These are phyloP conservation scores for Malthinus flaveolus DNA, from an alignment of 2,888 invertebrate species.

Conservation along the genomic window DNA sequence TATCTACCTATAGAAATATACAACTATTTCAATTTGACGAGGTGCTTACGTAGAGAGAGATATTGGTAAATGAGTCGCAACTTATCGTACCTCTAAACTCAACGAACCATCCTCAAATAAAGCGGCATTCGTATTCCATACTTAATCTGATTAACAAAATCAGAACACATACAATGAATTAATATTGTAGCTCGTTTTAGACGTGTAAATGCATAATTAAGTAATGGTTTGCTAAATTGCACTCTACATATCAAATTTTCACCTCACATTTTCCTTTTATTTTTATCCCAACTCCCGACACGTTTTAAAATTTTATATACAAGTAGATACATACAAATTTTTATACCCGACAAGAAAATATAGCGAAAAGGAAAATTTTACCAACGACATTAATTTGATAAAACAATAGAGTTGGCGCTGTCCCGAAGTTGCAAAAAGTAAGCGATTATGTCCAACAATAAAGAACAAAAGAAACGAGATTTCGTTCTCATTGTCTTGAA, in stretches of 20 bases:
- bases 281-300: constrained; percentile 5
- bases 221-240: constrained; percentile 10
- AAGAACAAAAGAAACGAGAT: constrained; percentile 24
- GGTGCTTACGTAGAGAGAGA: constrained; percentile 12
- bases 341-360: neutral
- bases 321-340: neutral
- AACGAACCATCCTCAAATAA: constrained; percentile 16
- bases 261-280: neutral
- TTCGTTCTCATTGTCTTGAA: constrained; percentile 20
- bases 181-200: constrained; percentile 18
- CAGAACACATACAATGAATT: constrained; percentile 19
- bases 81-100: constrained; percentile 15
- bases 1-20: constrained; percentile 20
- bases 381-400: constrained; percentile 24
- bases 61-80: constrained; percentile 20
- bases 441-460: constrained; percentile 26
- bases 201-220: constrained; percentile 18
- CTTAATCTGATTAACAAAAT: constrained; percentile 23
- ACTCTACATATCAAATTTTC: too few relatives aligned
- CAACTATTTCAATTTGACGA: constrained; percentile 19
- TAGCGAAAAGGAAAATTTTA: constrained; percentile 9
- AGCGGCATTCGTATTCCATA: constrained; percentile 16
- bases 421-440: constrained; percentile 25
- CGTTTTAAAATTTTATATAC: too few relatives aligned
- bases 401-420: constrained; percentile 21